These are phyloP conservation scores for Lytechinus pictus DNA, from an alignment of 35 echinoderm and acorn worm genomes.

Conservation along the genomic window DNA sequence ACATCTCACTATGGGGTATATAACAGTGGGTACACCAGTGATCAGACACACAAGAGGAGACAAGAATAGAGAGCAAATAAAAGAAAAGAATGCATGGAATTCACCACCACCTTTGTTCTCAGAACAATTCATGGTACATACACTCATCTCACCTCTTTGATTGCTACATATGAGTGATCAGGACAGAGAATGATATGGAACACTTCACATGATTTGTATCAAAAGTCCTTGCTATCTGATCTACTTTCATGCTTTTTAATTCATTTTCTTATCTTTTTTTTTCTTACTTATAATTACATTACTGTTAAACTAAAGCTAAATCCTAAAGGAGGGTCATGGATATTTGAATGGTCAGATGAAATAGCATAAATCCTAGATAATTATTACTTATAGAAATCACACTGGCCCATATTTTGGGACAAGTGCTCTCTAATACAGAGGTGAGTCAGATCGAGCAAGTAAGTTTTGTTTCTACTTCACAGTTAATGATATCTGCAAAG, in stretches of 20 bases:
- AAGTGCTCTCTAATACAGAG: background rate
- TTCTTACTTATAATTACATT: too few species aligned
- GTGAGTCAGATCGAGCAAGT: background rate
- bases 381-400: too few species aligned
- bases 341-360: background rate
- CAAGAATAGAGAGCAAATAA: background rate
- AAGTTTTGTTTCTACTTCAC: background rate
- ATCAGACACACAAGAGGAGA: background rate
- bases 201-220: background rate
- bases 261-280: too few species aligned
- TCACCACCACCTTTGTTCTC: background rate
- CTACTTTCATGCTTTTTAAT: background rate
- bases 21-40: background rate
- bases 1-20: background rate
- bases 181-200: background rate
- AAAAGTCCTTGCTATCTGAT: background rate
- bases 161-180: background rate
- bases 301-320: too few species aligned
- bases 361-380: too few species aligned
- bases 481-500: background rate
- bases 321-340: background rate
- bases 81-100: conserved; percentile 31
- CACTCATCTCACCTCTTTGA: background rate
- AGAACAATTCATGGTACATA: background rate
- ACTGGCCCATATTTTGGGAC: background rate